Percentiles rank a stretch among this genome's conserved stretches.
Evolutionary conservation across 2,113 vertebrate genomes (phyloP).

Genomic region (Channa maculata): DNA sequence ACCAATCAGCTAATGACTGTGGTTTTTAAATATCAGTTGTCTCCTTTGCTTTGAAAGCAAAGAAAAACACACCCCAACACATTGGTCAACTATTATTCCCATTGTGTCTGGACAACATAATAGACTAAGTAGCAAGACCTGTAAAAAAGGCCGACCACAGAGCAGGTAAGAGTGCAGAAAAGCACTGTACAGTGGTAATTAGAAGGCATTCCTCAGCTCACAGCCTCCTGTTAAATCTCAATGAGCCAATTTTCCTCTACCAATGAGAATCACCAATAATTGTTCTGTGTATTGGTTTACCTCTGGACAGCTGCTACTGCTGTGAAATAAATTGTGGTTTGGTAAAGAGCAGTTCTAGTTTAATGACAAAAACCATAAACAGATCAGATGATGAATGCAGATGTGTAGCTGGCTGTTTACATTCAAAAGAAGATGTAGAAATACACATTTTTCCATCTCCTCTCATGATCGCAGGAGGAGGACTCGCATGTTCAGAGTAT

Average conservation of each 20-base stretch:
- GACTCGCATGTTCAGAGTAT: slow-evolving; percentile 33
- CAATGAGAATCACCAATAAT: slow-evolving; percentile 67
- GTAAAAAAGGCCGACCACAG: slow-evolving; percentile 8
- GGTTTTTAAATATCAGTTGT: slow-evolving; percentile 30
- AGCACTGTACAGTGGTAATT: slow-evolving; percentile 54
- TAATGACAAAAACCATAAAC: slow-evolving; percentile 51
- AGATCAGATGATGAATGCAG: slow-evolving; percentile 15
- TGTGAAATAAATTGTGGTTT: slow-evolving; percentile 60
- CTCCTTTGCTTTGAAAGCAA: neutral
- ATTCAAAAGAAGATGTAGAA: neutral
- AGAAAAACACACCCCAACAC: neutral
- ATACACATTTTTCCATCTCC: slow-evolving; percentile 11
- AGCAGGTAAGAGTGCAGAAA: slow-evolving; percentile 71
- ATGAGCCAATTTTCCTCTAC: slow-evolving; percentile 62
- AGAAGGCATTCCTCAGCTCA: slow-evolving; percentile 36
- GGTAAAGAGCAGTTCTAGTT: slow-evolving; percentile 49
- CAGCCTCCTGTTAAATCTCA: slow-evolving; percentile 64
- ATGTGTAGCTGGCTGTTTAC: neutral
- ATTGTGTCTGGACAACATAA: no score
- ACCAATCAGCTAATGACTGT: neutral
- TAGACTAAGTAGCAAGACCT: no score
- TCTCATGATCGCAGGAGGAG: slow-evolving; percentile 19
- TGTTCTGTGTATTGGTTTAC: slow-evolving; percentile 62
- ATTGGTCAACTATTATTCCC: neutral
- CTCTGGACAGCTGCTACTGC: slow-evolving; percentile 66